Conservation (phyloP, 2,888 invertebrate species). For the Eupithecia centaureata region DNA sequence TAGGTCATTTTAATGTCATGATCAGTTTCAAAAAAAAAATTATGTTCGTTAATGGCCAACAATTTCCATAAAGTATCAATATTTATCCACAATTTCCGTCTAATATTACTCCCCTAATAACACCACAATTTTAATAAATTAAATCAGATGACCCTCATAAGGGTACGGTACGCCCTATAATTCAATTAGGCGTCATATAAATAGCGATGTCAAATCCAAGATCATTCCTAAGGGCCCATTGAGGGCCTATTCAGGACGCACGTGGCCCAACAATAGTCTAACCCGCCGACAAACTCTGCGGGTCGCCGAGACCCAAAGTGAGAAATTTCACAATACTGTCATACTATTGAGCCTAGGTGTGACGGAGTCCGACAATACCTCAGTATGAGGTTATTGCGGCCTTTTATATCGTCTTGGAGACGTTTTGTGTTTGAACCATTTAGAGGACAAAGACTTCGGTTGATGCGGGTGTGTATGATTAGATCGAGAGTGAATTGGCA, state of each 20-base stretch:
- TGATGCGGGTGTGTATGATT: constrained; percentile 51
- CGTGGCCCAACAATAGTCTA: constrained; percentile 76
- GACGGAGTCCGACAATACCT: constrained; percentile 69
- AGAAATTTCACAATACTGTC: constrained; percentile 79
- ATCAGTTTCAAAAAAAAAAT: background rate
- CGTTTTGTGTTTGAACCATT: constrained; percentile 63
- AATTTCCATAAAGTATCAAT: constrained; percentile 4
- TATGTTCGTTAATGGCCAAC: background rate
- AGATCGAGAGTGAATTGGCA: constrained; percentile 39
- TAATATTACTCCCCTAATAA: constrained; percentile 26
- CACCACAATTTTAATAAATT: constrained; percentile 54
- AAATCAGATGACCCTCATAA: constrained; percentile 67
- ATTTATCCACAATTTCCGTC: background rate
- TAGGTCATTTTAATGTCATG: background rate
- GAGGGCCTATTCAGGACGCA: constrained; percentile 66
- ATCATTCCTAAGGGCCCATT: constrained; percentile 64
- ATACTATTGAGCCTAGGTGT: constrained; percentile 73
- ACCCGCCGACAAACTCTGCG: constrained; percentile 70
- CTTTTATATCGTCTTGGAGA: constrained; percentile 61
- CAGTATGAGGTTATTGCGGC: constrained; percentile 70
- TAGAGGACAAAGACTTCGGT: constrained; percentile 53
- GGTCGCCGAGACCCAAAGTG: constrained; percentile 70
- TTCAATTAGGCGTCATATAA: constrained; percentile 78
- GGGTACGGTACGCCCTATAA: constrained; percentile 66
- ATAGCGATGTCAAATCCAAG: constrained; percentile 72